These are phyloP conservation scores for Paramacrobiotus metropolitanus DNA, from an alignment of 1,140 invertebrate genomes.

Conservation along the genomic window DNA sequence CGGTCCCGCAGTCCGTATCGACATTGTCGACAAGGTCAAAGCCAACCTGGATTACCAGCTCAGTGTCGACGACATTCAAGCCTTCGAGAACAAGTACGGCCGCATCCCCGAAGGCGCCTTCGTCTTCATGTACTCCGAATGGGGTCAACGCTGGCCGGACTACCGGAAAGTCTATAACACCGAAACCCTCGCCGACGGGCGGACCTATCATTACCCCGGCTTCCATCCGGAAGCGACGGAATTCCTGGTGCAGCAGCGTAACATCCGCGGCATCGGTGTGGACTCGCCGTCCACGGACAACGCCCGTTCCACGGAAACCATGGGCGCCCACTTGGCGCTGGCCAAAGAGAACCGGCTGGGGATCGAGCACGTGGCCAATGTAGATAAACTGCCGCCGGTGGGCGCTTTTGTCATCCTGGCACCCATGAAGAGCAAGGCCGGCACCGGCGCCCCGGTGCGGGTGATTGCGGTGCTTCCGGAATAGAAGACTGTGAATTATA, in stretches of 20 bases:
- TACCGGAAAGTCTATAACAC: slow-evolving; percentile 12
- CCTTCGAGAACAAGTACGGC: slow-evolving; percentile 15
- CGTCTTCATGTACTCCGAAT: slow-evolving; percentile 18
- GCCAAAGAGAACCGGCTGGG: not conserved
- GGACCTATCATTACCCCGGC: slow-evolving; percentile 16
- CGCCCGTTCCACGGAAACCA: not conserved
- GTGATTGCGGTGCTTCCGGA: not conserved
- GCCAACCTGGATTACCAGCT: slow-evolving; percentile 14
- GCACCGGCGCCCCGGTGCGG: not conserved
- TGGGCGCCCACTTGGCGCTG: slow-evolving; percentile 2
- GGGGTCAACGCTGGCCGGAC: slow-evolving; percentile 15
- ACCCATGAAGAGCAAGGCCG: slow-evolving; percentile 1
- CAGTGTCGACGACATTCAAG: slow-evolving; percentile 12
- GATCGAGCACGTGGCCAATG: not conserved
- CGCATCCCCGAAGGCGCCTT: slow-evolving; percentile 14
- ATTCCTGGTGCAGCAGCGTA: slow-evolving; percentile 13
- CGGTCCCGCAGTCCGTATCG: slow-evolving; percentile 12
- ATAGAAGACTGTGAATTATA: no score
- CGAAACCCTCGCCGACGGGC: slow-evolving; percentile 5
- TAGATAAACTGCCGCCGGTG: not conserved
- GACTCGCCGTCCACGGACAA: slow-evolving; percentile 4
- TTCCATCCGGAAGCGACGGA: slow-evolving; percentile 12
- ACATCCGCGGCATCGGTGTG: slow-evolving; percentile 5
- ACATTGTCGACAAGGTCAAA: slow-evolving; percentile 11
- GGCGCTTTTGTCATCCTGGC: not conserved